Evolutionary conservation across 2,113 vertebrate species (phyloP), one percentile per base, ranked within the genome.

Genomic region (Penelope pileata): DNA sequence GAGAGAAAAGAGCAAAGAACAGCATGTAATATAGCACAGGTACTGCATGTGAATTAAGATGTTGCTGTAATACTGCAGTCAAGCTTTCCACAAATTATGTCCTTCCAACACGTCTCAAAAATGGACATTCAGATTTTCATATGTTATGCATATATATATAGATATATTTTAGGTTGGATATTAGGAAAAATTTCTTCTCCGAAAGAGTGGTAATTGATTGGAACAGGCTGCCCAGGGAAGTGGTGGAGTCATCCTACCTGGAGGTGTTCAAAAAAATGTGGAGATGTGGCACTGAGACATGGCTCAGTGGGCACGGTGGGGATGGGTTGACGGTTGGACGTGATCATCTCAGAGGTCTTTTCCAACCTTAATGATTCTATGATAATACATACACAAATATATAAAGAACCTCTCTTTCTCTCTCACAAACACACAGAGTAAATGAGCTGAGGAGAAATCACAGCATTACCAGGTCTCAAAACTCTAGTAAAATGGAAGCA

Each of bases 11-110:
- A 80, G 81, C 47, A 87, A 69, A 27, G 16, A 54, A 47, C 2
- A 63, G 75, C 12, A 40, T 30, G 17, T 10, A 67, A 59, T 4
- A 56, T 1, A 56, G 32, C 0, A 0, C 53, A 73, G 0, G 0
- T 24, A 48, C 26, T 56, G 13, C 14, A 30, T 27, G 34, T 17
- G 47, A 60, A 83, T 30, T 16, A 32, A 58, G 68, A 34, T 2
- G 0, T 4, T 40, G 40, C 5, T n/a, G 51, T 63, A 92, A 72
- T 34, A 0, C 1, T 22, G 27, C 43, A 17, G 48, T 53, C 16
- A 16, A 45, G 54, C 77, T 93, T 86, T 78, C 40, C n/a, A 62
- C 0, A 0, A 12, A 12, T 8, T 43, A 36, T 4, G 10, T 50
- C 84, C 43, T 83, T 47, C 10, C 63, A 70, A 59, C 34, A 34